These are phyloP conservation scores for Geococcyx californianus DNA, from an alignment of 2,113 vertebrate genomes.

Conservation along the genomic window DNA sequence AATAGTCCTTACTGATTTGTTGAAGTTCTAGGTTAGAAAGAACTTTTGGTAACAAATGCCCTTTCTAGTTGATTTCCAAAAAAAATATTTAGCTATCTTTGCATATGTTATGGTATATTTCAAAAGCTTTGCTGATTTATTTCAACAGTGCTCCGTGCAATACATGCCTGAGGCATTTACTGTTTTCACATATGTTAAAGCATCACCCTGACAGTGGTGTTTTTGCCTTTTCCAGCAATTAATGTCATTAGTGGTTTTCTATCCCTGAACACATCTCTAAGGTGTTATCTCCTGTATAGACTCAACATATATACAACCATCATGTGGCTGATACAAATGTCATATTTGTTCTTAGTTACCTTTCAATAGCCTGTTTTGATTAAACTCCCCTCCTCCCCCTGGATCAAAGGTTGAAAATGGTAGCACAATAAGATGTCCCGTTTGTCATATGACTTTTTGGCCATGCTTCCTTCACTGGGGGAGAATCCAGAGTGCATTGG, in stretches of 20 bases:
- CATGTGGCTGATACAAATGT: rapidly evolving
- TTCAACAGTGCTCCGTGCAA: neutral
- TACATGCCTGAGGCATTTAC: neutral
- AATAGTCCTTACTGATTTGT: neutral
- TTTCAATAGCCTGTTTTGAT: neutral
- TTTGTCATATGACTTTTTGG: neutral
- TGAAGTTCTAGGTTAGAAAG: neutral
- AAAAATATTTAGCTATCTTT: neutral
- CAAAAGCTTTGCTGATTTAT: neutral
- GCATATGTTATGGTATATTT: neutral
- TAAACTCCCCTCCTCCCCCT: neutral
- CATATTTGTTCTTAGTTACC: neutral
- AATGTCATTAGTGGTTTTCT: neutral
- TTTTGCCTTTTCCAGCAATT: neutral
- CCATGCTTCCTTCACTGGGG: neutral
- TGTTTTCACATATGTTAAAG: neutral
- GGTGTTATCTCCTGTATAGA: neutral
- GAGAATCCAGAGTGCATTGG: neutral
- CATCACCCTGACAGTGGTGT: neutral
- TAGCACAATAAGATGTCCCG: rapidly evolving
- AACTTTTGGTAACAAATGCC: neutral
- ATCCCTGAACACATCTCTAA: neutral
- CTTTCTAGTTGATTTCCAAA: neutral
- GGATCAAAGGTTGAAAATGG: neutral
- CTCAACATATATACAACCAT: no score